A percentile compares a stretch with the other conserved stretches of the same genome.
phyloP scores from a whole-genome alignment of 2,113 vertebrate genomes.

The Pteruthius melanotis region DNA sequence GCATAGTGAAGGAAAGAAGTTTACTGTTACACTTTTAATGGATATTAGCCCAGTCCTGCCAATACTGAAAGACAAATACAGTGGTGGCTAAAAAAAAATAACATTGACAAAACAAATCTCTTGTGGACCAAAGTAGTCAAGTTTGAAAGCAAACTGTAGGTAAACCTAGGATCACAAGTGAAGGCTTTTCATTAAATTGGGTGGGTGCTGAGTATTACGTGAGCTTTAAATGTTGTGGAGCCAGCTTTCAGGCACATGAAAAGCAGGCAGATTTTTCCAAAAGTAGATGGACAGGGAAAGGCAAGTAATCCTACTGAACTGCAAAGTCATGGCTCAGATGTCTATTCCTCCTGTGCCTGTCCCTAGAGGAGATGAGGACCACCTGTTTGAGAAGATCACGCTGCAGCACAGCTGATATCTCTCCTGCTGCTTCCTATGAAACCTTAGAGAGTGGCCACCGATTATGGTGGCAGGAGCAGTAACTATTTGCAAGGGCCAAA shows the following conservation, averaged over 20 bases:
- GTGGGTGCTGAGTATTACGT: neutral
- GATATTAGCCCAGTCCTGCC: neutral
- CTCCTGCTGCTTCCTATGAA: slow-evolving; percentile 4
- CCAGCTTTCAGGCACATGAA: neutral
- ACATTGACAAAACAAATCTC: neutral
- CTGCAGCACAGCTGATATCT: slow-evolving; percentile 47
- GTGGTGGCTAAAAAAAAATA: neutral
- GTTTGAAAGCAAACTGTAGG: neutral
- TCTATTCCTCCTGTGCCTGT: slow-evolving; percentile 36
- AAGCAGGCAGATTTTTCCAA: neutral
- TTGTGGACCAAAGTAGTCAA: neutral
- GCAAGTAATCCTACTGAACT: slow-evolving; percentile 13
- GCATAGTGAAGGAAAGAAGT: neutral
- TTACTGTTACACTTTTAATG: neutral
- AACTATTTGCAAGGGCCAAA: neutral
- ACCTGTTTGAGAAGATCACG: slow-evolving; percentile 45
- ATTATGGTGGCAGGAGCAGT: neutral
- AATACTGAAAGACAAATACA: neutral
- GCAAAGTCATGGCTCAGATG: slow-evolving; percentile 58
- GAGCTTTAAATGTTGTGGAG: neutral
- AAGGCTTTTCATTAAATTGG: neutral
- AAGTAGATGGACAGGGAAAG: neutral
- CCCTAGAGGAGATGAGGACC: slow-evolving; percentile 47
- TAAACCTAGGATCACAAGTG: neutral
- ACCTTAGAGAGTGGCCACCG: neutral